phyloP scores from a whole-genome alignment of 2,888 invertebrate species.

The Noctua janthina region DNA sequence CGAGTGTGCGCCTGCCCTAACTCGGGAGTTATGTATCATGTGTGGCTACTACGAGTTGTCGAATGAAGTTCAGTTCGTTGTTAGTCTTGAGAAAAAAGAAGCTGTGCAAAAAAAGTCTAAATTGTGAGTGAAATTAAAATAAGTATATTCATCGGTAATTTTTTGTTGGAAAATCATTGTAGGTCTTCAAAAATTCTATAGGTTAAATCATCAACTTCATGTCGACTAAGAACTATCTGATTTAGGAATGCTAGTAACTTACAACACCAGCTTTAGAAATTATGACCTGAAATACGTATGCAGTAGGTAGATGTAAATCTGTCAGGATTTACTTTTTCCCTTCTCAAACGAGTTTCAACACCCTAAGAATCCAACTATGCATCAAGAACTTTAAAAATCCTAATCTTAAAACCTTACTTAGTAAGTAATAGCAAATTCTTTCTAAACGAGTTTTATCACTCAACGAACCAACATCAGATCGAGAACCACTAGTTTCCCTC shows the following conservation, averaged over 20 bases:
- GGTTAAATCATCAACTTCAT: neutral
- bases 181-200: neutral
- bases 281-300: neutral
- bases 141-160: no score
- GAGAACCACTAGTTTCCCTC: constrained; percentile 76
- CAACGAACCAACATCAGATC: constrained; percentile 43
- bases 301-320: neutral
- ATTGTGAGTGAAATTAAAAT: neutral
- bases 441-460: constrained; percentile 15
- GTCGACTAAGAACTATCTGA: neutral
- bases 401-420: neutral
- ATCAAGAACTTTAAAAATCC: neutral
- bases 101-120: neutral
- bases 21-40: constrained; percentile 78
- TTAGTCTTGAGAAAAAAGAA: neutral
- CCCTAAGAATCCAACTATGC: neutral
- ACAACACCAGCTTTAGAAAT: neutral
- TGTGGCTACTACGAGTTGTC: constrained; percentile 69
- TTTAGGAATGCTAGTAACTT: neutral
- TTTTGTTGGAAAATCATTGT: neutral
- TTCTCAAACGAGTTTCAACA: neutral
- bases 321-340: neutral
- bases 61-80: constrained; percentile 35
- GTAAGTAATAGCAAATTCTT: neutral
- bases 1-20: constrained; percentile 77